Evolutionary conservation across 2,113 vertebrate species (phyloP).

Genomic region (Paradisaea rubra): DNA sequence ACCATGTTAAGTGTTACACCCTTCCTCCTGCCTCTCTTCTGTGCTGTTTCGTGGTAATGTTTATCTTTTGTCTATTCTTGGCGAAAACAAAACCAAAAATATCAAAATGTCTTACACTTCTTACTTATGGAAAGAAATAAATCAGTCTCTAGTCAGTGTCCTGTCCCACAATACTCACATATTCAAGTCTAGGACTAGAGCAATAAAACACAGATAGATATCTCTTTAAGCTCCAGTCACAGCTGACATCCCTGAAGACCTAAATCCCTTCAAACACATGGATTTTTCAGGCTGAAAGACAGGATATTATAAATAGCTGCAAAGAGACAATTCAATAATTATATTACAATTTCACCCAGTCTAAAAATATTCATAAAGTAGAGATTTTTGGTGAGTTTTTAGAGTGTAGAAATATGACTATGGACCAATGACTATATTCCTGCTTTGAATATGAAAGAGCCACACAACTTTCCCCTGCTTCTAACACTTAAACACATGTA

Average conservation of each 20-base stretch:
- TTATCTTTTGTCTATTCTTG: background rate
- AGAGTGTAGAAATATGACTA: background rate
- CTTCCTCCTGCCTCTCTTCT: background rate
- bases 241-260: background rate
- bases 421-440: background rate
- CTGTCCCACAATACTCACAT: background rate
- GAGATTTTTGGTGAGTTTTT: background rate
- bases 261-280: conserved; percentile 14
- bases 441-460: background rate
- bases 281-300: conserved; percentile 12
- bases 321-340: conserved; percentile 19
- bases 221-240: background rate
- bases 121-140: background rate
- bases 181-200: background rate
- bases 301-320: background rate
- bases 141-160: background rate
- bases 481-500: background rate
- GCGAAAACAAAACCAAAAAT: background rate
- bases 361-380: background rate
- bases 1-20: background rate
- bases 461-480: background rate
- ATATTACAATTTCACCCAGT: background rate
- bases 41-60: background rate
- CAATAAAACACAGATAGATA: conserved; percentile 16
- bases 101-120: background rate